These are phyloP conservation scores for Blera fallax DNA, from an alignment of 2,888 invertebrate species.

Conservation along the genomic window DNA sequence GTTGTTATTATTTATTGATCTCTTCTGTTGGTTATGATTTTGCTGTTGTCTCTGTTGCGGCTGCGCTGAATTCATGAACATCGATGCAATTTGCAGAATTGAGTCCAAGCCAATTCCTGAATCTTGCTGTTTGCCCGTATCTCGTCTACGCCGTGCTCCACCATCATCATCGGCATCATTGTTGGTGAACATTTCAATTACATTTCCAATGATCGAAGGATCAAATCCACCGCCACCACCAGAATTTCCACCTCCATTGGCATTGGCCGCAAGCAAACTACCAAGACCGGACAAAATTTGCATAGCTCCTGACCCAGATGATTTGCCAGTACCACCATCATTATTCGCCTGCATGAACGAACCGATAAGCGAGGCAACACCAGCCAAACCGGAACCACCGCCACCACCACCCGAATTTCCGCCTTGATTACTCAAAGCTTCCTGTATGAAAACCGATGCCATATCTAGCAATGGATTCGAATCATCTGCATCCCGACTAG, in stretches of 20 bases:
- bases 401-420: conserved; percentile 78
- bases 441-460: conserved; percentile 87
- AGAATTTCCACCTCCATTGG: conserved; percentile 79
- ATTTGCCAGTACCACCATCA: conserved; percentile 80
- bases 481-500: conserved; percentile 82
- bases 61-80: conserved; percentile 81
- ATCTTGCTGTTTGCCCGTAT: conserved; percentile 73
- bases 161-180: conserved; percentile 73
- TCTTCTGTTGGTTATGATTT: conserved; percentile 76
- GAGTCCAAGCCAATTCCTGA: conserved; percentile 83
- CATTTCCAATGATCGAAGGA: conserved; percentile 84
- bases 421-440: conserved; percentile 81
- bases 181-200: conserved; percentile 83
- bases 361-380: conserved; percentile 86
- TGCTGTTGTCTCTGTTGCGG: conserved; percentile 73
- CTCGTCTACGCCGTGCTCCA: conserved; percentile 73
- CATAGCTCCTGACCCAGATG: conserved; percentile 78
- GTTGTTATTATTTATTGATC: conserved; percentile 74
- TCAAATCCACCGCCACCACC: conserved; percentile 84
- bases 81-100: conserved; percentile 84
- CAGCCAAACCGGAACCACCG: conserved; percentile 80
- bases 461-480: conserved; percentile 87
- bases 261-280: conserved; percentile 78
- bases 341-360: conserved; percentile 87
- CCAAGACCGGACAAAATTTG: conserved; percentile 81